These are phyloP conservation scores for Lycia hirtaria DNA, from an alignment of 2,888 invertebrate genomes.

Conservation along the genomic window DNA sequence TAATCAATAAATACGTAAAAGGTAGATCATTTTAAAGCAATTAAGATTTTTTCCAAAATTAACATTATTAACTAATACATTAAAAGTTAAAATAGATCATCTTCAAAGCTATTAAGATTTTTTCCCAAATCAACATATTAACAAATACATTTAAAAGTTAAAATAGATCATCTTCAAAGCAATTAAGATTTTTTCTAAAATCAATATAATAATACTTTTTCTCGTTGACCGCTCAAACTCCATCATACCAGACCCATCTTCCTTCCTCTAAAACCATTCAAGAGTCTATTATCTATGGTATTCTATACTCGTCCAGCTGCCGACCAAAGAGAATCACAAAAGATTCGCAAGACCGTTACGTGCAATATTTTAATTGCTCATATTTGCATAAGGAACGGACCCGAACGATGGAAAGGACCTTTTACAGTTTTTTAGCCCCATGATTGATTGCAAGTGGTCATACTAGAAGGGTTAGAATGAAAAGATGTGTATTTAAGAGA, in stretches of 20 bases:
- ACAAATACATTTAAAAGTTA: too few species aligned
- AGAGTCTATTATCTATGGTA: conserved; percentile 19
- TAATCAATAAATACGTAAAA: too few species aligned
- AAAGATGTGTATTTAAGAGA: conserved; percentile 26
- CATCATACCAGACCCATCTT: background rate
- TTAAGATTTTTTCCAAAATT: too few species aligned
- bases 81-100: too few species aligned
- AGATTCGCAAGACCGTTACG: conserved; percentile 62
- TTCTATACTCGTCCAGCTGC: conserved; percentile 29
- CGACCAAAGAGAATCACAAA: conserved; percentile 56
- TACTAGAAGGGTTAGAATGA: conserved; percentile 32
- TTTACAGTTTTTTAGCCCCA: conserved; percentile 13
- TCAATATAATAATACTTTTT: background rate
- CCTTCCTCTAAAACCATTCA: background rate
- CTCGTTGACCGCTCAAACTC: background rate
- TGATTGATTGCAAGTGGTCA: conserved; percentile 45
- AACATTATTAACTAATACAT: too few species aligned
- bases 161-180: too few species aligned
- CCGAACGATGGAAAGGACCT: background rate
- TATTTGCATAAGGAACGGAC: conserved; percentile 68
- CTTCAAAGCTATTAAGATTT: too few species aligned
- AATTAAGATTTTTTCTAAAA: too few species aligned
- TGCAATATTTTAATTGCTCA: conserved; percentile 68
- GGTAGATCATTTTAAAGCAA: too few species aligned
- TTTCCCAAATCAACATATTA: too few species aligned